These are phyloP conservation scores for Emmelina monodactyla DNA, from an alignment of 2,888 invertebrate species.

Conservation along the genomic window DNA sequence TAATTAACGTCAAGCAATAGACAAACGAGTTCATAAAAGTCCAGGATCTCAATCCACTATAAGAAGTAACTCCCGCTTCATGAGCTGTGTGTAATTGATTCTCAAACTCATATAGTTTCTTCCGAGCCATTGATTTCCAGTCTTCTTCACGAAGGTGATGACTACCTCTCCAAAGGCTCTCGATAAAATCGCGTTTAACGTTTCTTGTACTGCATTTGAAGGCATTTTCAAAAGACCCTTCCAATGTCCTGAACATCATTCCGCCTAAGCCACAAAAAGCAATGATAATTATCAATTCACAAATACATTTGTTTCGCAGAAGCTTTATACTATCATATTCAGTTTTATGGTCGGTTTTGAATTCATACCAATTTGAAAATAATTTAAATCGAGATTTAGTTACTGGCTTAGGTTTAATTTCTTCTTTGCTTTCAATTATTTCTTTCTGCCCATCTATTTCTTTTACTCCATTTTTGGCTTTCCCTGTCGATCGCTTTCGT, in stretches of 20 bases:
- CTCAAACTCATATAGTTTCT: slow-evolving; percentile 83
- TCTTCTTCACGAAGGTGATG: slow-evolving; percentile 86
- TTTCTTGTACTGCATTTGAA: slow-evolving; percentile 89
- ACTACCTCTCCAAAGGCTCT: slow-evolving; percentile 81
- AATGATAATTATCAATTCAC: slow-evolving; percentile 72
- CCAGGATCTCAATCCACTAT: slow-evolving; percentile 87
- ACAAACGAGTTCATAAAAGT: slow-evolving; percentile 87
- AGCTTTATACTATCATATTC: slow-evolving; percentile 63
- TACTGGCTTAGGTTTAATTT: slow-evolving; percentile 28
- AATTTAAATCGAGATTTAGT: slow-evolving; percentile 47
- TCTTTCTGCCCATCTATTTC: slow-evolving; percentile 24
- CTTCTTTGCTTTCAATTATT: slow-evolving; percentile 20
- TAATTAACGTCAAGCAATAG: slow-evolving; percentile 85
- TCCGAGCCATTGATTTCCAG: slow-evolving; percentile 87
- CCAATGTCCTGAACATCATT: slow-evolving; percentile 80
- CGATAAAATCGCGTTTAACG: slow-evolving; percentile 86
- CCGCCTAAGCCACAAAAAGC: slow-evolving; percentile 82
- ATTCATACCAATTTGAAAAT: slow-evolving; percentile 61
- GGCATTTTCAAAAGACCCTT: slow-evolving; percentile 84
- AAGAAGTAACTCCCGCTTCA: slow-evolving; percentile 83
- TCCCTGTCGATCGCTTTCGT: slow-evolving; percentile 34
- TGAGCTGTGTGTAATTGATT: slow-evolving; percentile 84
- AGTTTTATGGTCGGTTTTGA: slow-evolving; percentile 63
- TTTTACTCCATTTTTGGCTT: slow-evolving; percentile 22
- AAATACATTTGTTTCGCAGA: slow-evolving; percentile 72